Conservation (phyloP, 64 coral and sea anemone genomes). For the Hydrozoanthus tunicans region DNA sequence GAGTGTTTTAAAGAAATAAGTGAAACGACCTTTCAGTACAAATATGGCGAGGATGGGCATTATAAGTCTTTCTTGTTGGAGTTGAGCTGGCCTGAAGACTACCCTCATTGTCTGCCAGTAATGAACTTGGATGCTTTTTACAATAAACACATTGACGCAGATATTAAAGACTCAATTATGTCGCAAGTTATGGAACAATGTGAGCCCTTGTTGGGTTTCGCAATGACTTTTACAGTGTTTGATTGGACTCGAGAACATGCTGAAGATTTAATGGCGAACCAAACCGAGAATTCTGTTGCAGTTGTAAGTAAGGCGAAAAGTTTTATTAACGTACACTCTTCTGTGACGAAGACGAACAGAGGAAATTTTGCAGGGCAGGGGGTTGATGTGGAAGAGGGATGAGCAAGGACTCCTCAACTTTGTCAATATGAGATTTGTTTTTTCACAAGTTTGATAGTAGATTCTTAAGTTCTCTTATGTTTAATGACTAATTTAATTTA, state of each 20-base stretch:
- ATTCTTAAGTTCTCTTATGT: neutral
- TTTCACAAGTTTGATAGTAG: no score
- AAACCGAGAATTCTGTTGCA: conserved; percentile 42
- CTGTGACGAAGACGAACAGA: no score
- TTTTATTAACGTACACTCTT: no score
- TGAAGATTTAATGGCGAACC: conserved; percentile 80
- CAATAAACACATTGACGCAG: conserved; percentile 79
- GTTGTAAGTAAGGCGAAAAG: neutral
- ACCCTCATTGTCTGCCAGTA: conserved; percentile 75
- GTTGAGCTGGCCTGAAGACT: conserved; percentile 75
- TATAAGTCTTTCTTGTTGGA: conserved; percentile 91
- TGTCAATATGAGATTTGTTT: no score
- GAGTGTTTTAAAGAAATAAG: conserved; percentile 89
- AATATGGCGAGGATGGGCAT: conserved; percentile 95
- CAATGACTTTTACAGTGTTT: conserved; percentile 94
- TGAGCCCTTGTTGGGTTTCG: conserved; percentile 70
- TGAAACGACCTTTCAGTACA: conserved; percentile 92
- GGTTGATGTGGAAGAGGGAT: no score
- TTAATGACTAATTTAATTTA: neutral
- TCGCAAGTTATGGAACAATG: conserved; percentile 79
- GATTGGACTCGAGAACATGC: conserved; percentile 91
- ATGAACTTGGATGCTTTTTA: conserved; percentile 93
- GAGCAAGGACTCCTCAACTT: no score
- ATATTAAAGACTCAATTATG: conserved; percentile 75
- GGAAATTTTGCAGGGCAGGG: no score